These are phyloP conservation scores for Rhizoglyphus robini DNA, from an alignment of 1,140 invertebrate genomes.

Conservation along the genomic window DNA sequence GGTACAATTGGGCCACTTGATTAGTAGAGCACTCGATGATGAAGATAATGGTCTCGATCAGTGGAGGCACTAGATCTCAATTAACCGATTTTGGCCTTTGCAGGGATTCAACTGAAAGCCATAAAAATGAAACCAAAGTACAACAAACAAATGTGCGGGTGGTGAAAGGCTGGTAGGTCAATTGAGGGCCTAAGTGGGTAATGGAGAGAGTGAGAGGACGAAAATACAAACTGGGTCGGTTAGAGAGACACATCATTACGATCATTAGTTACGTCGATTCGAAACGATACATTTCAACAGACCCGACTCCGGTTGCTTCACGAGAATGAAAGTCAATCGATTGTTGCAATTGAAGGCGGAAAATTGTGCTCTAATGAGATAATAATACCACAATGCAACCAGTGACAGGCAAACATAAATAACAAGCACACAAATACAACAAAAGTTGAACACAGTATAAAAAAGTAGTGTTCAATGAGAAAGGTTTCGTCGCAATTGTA, in stretches of 20 bases:
- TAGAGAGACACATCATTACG: slow-evolving; percentile 5
- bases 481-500: neutral
- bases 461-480: too few species aligned
- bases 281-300: slow-evolving; percentile 6
- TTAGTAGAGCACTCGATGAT: neutral
- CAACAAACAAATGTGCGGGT: neutral
- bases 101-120: neutral
- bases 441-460: neutral
- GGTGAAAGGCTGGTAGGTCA: neutral
- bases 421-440: neutral
- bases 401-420: neutral
- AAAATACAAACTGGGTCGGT: neutral
- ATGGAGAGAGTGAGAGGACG: neutral
- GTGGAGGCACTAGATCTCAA: neutral
- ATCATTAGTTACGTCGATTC: slow-evolving; percentile 4
- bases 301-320: too few species aligned
- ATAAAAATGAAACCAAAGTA: neutral
- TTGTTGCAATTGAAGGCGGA: too few species aligned
- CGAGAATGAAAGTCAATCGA: neutral
- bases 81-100: slow-evolving; percentile 3
- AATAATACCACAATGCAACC: neutral
- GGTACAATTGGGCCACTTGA: neutral
- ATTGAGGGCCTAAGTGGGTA: neutral
- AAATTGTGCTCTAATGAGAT: neutral
- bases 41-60: neutral